Percentiles rank a stretch among this genome's conserved stretches.
Conservation (phyloP, 1,140 invertebrate genomes). For the Fopius arisanus region DNA sequence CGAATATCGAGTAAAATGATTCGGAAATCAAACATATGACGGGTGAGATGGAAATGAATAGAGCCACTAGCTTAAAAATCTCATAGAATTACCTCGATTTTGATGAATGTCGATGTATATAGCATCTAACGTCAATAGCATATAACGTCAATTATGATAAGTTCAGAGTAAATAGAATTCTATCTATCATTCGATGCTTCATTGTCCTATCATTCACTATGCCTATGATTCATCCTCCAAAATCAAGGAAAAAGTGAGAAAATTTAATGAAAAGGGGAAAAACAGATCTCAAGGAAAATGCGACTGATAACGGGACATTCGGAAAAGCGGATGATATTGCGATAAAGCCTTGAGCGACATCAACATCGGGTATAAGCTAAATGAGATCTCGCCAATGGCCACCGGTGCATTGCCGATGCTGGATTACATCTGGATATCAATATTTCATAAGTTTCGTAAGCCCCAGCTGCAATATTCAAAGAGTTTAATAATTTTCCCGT, state of each 20-base stretch:
- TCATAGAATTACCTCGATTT: no score
- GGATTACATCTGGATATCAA: not conserved
- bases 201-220: no score
- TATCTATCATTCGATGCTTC: no score
- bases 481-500: not conserved
- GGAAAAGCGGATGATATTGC: not conserved
- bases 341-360: not conserved
- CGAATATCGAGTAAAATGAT: no score
- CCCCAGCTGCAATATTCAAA: not conserved
- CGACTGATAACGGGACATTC: not conserved
- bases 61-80: no score
- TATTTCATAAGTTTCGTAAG: slow-evolving; percentile 9
- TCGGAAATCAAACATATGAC: no score
- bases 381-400: not conserved
- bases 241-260: not conserved
- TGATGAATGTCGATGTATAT: no score
- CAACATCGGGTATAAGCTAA: not conserved
- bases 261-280: not conserved
- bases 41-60: no score
- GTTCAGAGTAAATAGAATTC: no score
- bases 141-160: no score
- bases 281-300: not conserved
- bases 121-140: no score
- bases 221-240: no score
- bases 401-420: not conserved